phyloP scores from a whole-genome alignment of 2,797 vertebrate species.

The Onychomys leucogaster region DNA sequence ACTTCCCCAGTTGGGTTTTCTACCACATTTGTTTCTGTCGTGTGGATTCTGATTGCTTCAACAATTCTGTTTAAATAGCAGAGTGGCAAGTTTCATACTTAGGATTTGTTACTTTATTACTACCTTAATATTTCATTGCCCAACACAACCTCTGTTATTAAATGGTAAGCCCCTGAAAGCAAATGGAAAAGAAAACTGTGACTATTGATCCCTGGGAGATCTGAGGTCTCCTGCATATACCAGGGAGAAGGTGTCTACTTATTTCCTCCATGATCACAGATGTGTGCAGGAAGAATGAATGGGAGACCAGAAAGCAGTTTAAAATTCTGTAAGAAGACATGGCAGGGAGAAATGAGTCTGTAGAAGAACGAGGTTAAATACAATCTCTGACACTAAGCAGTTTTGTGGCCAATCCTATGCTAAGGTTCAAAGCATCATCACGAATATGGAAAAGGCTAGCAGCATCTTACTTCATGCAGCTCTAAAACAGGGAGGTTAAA shows the following conservation, averaged over 20 bases:
- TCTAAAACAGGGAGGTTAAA: neutral
- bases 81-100: neutral
- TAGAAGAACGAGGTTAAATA: too few relatives aligned
- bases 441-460: neutral
- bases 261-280: neutral
- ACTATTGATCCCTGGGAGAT: neutral
- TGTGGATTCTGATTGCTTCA: neutral
- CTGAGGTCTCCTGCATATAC: neutral
- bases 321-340: neutral
- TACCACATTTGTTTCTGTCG: too few relatives aligned
- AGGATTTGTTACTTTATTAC: neutral
- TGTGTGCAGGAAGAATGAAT: too few relatives aligned
- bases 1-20: neutral
- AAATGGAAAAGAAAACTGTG: too few relatives aligned
- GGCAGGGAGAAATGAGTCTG: neutral
- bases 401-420: neutral
- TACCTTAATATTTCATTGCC: neutral
- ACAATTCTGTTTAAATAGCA: neutral
- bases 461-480: neutral
- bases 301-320: neutral
- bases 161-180: neutral
- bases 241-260: fast-evolving
- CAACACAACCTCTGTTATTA: neutral
- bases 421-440: too few relatives aligned
- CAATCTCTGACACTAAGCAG: neutral